Evolutionary conservation across 2,797 vertebrate genomes (phyloP), one percentile per base, ranked within the genome.

Genomic region (Ctenochaetus hawaiiensis): DNA sequence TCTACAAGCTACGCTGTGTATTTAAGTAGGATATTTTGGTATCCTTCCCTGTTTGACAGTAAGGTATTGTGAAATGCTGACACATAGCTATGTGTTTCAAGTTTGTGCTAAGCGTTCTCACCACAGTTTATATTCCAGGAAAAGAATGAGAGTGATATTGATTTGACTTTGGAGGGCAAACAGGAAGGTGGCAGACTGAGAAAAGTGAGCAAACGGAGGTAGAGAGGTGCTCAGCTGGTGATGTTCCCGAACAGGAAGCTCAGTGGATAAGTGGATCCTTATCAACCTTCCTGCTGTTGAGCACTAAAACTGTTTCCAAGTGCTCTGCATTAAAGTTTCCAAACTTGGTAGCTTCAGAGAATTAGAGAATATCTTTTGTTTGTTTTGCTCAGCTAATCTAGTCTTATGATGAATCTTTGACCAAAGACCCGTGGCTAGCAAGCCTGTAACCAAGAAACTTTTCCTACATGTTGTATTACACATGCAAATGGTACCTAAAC

Each of bases 71-170:
- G 51, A 67, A 79, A 72, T 61, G 73, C 72, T 80, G 75, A 87
- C 30, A 58, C 66, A 75, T 70, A 73, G 51, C 73, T 67, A 57
- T 39, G 2, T 72, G 72, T 70, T 75, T 83, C 70, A 83, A 81
- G 78, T 80, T 85, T 80, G 78, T 67, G 43, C 67, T 61, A 77
- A 75, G 75, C 39, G 18, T 52, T 72, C 74, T 63, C 60, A 43
- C 48, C 23, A 70, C 67, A 70, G 66, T 81, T 77, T 61, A 75
- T 66, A 56, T 63, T 72, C 47, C 64, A 23, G 51, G 58, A 78
- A 67, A 74, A 79, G 65, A 77, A 75, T 11, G 43, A 65, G 43
- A 75, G 68, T 43, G 65, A 72, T 81, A 82, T 87, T 82, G 80
- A 85, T 87, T 83, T 69, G 66, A 74, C 65, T 70, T 71, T 58